A percentile compares a stretch with the other conserved stretches of the same genome.
Conservation (phyloP, 2,113 vertebrate species). For the Pitta sordida region DNA sequence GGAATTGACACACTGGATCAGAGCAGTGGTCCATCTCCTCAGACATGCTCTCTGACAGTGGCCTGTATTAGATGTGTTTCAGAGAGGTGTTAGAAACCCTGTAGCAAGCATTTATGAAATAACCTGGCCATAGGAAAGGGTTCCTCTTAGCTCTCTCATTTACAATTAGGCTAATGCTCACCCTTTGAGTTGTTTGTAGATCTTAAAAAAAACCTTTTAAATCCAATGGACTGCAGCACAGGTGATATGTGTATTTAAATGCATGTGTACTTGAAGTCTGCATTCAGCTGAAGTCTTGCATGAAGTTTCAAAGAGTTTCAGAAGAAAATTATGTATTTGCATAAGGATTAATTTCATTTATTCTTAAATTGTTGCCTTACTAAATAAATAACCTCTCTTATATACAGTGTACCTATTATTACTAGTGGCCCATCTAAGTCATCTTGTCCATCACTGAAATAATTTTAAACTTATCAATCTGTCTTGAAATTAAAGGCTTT, state of each 20-base stretch:
- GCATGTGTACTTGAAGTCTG: neutral
- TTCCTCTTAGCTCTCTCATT: neutral
- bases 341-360: neutral
- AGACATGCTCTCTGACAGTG: neutral
- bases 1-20: conserved; percentile 52
- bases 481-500: neutral
- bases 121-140: neutral
- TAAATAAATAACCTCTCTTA: neutral
- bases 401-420: neutral
- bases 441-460: neutral
- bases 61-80: neutral
- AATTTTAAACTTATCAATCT: neutral
- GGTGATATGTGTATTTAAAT: neutral
- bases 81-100: neutral
- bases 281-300: neutral
- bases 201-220: neutral
- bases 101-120: neutral
- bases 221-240: neutral
- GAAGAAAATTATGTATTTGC: neutral
- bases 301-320: neutral
- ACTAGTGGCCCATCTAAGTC: neutral
- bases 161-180: neutral
- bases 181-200: neutral
- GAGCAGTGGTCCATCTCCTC: conserved; percentile 36
- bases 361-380: neutral